Base-by-base conservation (phyloP, 2,113 vertebrate species). In the Scytalopus superciliaris region DNA sequence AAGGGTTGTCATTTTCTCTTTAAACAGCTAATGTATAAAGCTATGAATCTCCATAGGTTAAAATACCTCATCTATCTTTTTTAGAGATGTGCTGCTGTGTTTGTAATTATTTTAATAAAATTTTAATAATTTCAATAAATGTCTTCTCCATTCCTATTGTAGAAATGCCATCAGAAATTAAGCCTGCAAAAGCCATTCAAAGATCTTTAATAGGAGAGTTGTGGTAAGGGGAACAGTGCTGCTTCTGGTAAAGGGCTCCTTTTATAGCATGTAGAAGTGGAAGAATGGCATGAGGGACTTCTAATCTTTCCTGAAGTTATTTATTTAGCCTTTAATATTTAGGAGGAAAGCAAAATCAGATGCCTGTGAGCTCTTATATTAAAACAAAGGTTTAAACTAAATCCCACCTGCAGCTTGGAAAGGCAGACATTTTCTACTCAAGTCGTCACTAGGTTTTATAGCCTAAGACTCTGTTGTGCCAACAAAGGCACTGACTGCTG, bases 401-500 rank as follows among this genome's bases (percentile, higher is more conserved):
- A 76, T 63, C 62, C 30, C 6, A 44, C 27, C 22, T 82, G 39
- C 39, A 82, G 42, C 55, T 87, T 55, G 52, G 62, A 40, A 53
- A 16, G 27, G 40, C 56, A 64, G 44, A n/a, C 1, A 2, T 66
- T 68, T 62, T 64, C 14, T 59, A 2, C 33, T 76, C 37, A 17
- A n/a, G 28, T 40, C 0, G 0, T 82, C 31, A 2, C 27, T n/a
- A 4, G 9, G 16, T 76, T 72, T 88, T 64, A 18, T 35, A 57
- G 79, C 67, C 5, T 10, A 12, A 63, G 35, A 15, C 37, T 45
- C 24, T 64, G 64, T 66, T 79, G 33, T 80, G 82, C 49, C 31
- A 77, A 23, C 64, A 24, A 10, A 21, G 69, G n/a, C 6, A 13
- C 24, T 28, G 59, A 4, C 64, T 57, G 42, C 33, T 67, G 75